Evolutionary conservation across 2,888 invertebrate species (phyloP).

Genomic region (Oscheius onirici): DNA sequence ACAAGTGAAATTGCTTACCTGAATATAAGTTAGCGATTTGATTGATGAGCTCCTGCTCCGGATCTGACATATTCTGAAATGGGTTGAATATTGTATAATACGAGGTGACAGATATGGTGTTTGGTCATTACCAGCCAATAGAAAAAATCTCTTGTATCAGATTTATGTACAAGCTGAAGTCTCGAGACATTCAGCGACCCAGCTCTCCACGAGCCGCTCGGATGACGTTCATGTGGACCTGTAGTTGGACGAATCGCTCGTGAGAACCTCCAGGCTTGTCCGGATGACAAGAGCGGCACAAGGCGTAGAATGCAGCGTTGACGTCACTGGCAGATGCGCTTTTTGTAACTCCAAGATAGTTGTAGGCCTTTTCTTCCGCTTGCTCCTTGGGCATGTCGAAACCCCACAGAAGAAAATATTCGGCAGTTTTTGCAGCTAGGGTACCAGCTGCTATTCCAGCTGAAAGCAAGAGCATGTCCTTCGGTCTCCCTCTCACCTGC

Average conservation of each 20-base stretch:
- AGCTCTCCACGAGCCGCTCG: neutral
- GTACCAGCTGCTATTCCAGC: neutral
- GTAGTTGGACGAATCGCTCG: neutral
- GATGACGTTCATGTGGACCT: slow-evolving; percentile 4
- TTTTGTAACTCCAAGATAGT: slow-evolving; percentile 1
- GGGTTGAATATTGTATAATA: neutral
- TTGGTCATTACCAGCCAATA: neutral
- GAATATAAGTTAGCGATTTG: neutral
- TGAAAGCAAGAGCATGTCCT: neutral
- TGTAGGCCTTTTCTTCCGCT: neutral
- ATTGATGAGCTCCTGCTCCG: neutral
- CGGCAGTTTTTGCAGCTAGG: neutral
- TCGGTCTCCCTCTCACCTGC: neutral
- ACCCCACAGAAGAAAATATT: neutral
- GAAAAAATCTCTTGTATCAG: too few species aligned
- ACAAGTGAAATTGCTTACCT: neutral
- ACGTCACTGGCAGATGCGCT: neutral
- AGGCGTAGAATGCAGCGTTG: neutral
- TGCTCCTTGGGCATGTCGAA: neutral
- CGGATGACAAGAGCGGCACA: slow-evolving; percentile 5
- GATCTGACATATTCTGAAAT: neutral
- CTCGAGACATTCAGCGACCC: too few species aligned
- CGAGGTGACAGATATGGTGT: neutral
- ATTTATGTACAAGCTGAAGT: too few species aligned
- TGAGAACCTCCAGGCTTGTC: slow-evolving; percentile 11